Conservation (phyloP, 2,888 invertebrate genomes). For the Andrena bucephala region DNA sequence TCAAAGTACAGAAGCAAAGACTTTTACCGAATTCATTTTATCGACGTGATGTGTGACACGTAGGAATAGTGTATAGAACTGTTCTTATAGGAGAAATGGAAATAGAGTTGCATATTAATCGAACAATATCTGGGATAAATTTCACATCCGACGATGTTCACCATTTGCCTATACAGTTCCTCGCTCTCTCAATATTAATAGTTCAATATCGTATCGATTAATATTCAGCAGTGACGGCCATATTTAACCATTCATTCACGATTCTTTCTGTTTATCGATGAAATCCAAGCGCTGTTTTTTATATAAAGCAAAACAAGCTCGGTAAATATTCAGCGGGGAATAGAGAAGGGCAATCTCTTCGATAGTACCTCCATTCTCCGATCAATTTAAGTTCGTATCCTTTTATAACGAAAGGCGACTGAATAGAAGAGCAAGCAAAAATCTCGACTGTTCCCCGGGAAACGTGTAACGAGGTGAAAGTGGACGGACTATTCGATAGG, state of each 20-base stretch:
- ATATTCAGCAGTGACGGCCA: constrained; percentile 12
- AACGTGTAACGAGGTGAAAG: constrained; percentile 17
- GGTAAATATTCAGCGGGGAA: too few species aligned
- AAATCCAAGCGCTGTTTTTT: too few species aligned
- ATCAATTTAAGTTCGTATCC: too few species aligned
- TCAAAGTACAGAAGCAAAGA: not conserved
- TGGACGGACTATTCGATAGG: constrained; percentile 12
- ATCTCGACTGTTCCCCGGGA: not conserved
- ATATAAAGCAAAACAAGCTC: too few species aligned
- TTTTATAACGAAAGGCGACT: too few species aligned
- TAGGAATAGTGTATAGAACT: constrained; percentile 2
- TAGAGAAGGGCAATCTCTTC: too few species aligned
- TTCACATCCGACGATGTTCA: constrained; percentile 30
- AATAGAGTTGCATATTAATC: constrained; percentile 27
- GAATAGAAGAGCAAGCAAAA: not conserved
- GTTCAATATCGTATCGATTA: constrained; percentile 52
- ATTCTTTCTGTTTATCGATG: not conserved
- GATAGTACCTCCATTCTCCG: too few species aligned
- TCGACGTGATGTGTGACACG: constrained; percentile 13
- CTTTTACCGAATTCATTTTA: not conserved
- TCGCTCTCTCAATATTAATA: constrained; percentile 36
- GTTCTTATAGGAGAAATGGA: not conserved
- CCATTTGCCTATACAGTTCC: constrained; percentile 30
- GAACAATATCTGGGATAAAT: constrained; percentile 36
- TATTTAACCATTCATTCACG: not conserved